These are phyloP conservation scores for Chirona hameri DNA, from an alignment of 2,888 invertebrate genomes.

Conservation along the genomic window DNA sequence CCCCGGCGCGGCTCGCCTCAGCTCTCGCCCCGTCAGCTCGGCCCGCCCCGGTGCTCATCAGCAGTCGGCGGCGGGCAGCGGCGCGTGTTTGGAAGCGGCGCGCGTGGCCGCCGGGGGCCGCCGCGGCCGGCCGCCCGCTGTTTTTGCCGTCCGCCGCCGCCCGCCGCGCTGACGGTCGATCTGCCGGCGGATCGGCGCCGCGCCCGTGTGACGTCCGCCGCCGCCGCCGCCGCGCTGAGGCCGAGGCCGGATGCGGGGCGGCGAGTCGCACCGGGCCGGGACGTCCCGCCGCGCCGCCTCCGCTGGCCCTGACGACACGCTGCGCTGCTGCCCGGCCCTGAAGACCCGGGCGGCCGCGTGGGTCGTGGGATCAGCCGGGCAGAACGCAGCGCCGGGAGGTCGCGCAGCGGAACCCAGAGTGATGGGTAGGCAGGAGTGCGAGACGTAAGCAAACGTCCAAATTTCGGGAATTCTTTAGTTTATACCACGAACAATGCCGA, in stretches of 20 bases:
- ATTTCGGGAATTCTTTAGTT: too few species aligned
- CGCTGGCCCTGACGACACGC: too few species aligned
- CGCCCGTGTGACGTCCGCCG: neutral
- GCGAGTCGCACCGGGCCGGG: neutral
- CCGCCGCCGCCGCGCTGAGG: too few species aligned
- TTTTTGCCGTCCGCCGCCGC: neutral
- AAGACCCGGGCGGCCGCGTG: too few species aligned
- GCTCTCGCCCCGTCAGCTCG: neutral
- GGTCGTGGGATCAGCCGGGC: too few species aligned
- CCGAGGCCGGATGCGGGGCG: conserved; percentile 29
- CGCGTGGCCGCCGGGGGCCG: neutral
- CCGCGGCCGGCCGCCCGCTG: neutral
- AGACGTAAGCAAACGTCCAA: too few species aligned
- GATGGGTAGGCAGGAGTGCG: too few species aligned
- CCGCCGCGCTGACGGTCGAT: neutral
- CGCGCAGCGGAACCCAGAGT: too few species aligned
- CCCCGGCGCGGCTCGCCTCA: neutral
- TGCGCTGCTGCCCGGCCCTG: too few species aligned
- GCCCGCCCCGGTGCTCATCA: neutral
- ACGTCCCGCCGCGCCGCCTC: too few species aligned
- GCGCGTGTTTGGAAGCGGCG: conserved; percentile 2
- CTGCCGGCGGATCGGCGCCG: neutral
- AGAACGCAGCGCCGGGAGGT: too few species aligned
- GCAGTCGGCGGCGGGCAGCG: conserved; percentile 9
- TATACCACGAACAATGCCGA: too few species aligned